Base-by-base conservation (phyloP, 2,888 invertebrate genomes). In the Melinaea menophilus region DNA sequence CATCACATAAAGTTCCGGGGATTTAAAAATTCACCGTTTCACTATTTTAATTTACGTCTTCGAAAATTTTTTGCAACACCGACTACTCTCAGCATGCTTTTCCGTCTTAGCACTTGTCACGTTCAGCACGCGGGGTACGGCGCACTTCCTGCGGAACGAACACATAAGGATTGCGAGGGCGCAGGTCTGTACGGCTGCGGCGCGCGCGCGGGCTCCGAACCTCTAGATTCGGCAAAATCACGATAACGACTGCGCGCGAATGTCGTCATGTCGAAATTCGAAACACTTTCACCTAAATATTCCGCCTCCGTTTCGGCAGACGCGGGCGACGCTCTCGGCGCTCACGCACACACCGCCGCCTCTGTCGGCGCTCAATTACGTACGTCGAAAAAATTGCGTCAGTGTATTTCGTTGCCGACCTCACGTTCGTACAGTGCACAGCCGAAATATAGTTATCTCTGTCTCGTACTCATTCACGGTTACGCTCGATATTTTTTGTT, bases 211-310 rank as follows among this genome's bases (percentile, higher is more conserved):
- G 81, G 79, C 78, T 75, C 77, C 79, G 82, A 88, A 86, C 90
- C 88, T 88, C 90, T 88, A 80, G 88, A 84, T 90, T 90, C 90
- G 90, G 89, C 90, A 88, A 87, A 90, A 88, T 88, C 90, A 88
- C 90, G 90, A 90, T 90, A 90, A 90, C 88, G 88, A 90, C 90
- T 90, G 90, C 87, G 88, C 90, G 88, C 89, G 80, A 90, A 90
- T 90, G 90, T 90, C 89, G 90, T 90, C 89, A 90, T 89, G 88
- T 84, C 90, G 90, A 90, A 90, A 90, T 90, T 90, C 87, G 90
- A 90, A 90, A 90, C 89, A 90, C 90, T 90, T 90, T 90, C 90
- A 90, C 90, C 90, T 90, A 90, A 90, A 90, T 90, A 90, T 90
- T 89, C 90, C 88, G 90, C 83, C 89, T 88, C 88, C 81, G 89